Percentiles rank a stretch among this genome's conserved stretches.
These are phyloP conservation scores for Odontamblyopus rebecca DNA, from an alignment of 2,797 vertebrate genomes.

Conservation along the genomic window DNA sequence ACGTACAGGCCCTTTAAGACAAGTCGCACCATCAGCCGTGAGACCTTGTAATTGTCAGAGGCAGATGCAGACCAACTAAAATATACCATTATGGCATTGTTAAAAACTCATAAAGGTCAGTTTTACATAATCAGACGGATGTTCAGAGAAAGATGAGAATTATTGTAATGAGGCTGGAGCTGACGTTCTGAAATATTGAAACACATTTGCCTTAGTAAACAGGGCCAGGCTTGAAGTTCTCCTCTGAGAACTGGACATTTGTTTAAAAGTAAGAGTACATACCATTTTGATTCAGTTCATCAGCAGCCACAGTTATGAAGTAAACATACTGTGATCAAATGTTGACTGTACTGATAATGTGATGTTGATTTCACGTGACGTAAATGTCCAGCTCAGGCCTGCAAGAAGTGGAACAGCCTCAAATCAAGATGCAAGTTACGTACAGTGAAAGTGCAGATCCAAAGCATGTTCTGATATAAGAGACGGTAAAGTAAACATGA, in stretches of 20 bases:
- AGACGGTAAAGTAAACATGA: too few relatives aligned
- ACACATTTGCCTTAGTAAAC: background rate
- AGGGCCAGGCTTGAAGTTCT: background rate
- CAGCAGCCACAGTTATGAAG: background rate
- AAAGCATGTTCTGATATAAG: too few relatives aligned
- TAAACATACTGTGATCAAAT: background rate
- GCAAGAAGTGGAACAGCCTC: too few relatives aligned
- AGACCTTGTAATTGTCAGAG: too few relatives aligned
- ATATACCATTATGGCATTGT: too few relatives aligned
- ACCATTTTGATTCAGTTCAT: background rate
- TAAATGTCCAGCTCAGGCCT: too few relatives aligned
- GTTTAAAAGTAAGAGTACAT: background rate
- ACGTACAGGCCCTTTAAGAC: too few relatives aligned
- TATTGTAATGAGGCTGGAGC: background rate
- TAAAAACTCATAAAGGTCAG: background rate
- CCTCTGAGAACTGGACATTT: background rate
- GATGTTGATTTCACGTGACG: background rate
- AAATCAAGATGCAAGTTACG: too few relatives aligned
- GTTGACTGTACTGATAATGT: background rate
- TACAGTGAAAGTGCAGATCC: too few relatives aligned
- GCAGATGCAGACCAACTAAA: too few relatives aligned
- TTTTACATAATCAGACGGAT: background rate
- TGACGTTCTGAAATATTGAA: background rate
- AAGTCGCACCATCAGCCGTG: too few relatives aligned
- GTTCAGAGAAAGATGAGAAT: conserved; percentile 4